Conservation (phyloP, 2,888 invertebrate genomes). For the Paralinhomoeus sp. region DNA sequence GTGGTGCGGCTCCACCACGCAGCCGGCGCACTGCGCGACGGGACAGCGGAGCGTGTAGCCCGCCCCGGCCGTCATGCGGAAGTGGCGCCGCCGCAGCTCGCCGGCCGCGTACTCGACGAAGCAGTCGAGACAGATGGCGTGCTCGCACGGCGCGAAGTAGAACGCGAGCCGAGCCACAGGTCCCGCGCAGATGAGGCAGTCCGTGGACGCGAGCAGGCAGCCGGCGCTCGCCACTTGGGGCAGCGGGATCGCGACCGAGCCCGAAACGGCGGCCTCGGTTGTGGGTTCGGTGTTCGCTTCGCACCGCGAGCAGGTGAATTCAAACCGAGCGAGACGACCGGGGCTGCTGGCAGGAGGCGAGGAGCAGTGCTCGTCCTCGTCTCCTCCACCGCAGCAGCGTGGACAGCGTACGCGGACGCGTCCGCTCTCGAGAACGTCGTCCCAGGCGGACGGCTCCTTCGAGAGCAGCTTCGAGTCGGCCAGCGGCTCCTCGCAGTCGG, state of each 20-base stretch:
- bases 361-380: too few relatives aligned
- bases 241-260: neutral
- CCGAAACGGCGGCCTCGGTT: too few relatives aligned
- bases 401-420: too few relatives aligned
- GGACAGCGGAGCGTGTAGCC: neutral
- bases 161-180: neutral
- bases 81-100: neutral
- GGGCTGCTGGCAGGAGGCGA: too few relatives aligned
- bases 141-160: neutral
- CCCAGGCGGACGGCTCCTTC: too few relatives aligned
- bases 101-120: neutral
- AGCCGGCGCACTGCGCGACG: neutral
- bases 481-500: too few relatives aligned
- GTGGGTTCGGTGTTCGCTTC: too few relatives aligned
- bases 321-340: neutral
- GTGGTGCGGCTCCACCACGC: constrained; percentile 12
- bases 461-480: too few relatives aligned
- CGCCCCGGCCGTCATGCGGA: neutral
- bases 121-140: neutral
- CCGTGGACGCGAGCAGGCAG: neutral
- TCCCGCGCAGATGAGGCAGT: neutral
- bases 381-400: too few relatives aligned
- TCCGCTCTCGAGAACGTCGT: too few relatives aligned
- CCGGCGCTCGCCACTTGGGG: neutral
- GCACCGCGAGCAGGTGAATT: neutral